Conservation (phyloP, 2,797 vertebrate genomes). For the Pterois miles region DNA sequence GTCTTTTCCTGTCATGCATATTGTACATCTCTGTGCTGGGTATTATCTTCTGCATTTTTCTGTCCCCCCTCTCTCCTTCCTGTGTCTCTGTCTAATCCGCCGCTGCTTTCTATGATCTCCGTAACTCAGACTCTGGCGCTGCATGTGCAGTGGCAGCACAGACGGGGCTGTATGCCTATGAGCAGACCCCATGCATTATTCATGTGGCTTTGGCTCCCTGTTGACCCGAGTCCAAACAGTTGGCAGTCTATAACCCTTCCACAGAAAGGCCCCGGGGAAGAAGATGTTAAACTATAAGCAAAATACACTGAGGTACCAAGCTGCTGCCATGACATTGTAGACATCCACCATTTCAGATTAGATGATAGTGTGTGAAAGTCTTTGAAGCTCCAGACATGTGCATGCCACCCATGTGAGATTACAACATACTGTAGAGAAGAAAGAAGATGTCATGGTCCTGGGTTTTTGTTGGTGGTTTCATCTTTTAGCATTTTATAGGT, state of each 20-base stretch:
- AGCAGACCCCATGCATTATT: conserved; percentile 77
- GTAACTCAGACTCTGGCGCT: conserved; percentile 33
- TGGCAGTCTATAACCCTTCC: conserved; percentile 68
- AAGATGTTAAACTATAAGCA: conserved; percentile 50
- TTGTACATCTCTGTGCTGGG: conserved; percentile 1
- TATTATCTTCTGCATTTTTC: conserved; percentile 5
- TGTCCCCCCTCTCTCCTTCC: neutral
- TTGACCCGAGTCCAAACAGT: conserved; percentile 76
- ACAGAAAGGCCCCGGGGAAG: conserved; percentile 55
- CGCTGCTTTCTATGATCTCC: conserved; percentile 53
- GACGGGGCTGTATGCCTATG: conserved; percentile 70
- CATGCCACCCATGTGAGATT: neutral
- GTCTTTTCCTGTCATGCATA: neutral
- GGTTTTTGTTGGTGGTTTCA: too few relatives aligned
- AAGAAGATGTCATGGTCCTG: too few relatives aligned
- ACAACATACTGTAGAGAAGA: neutral
- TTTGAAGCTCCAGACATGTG: conserved; percentile 21
- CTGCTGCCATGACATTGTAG: conserved; percentile 14
- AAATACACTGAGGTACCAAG: conserved; percentile 58
- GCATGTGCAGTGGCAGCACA: conserved; percentile 69
- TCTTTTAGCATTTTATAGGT: too few relatives aligned
- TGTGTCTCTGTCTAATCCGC: conserved; percentile 40
- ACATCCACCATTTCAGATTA: conserved; percentile 6
- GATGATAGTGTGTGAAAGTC: conserved; percentile 1
- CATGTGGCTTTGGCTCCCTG: conserved; percentile 62